A percentile compares a stretch with the other conserved stretches of the same genome.
phyloP scores from a whole-genome alignment of 2,113 vertebrate species.

The Elephantulus edwardii region DNA sequence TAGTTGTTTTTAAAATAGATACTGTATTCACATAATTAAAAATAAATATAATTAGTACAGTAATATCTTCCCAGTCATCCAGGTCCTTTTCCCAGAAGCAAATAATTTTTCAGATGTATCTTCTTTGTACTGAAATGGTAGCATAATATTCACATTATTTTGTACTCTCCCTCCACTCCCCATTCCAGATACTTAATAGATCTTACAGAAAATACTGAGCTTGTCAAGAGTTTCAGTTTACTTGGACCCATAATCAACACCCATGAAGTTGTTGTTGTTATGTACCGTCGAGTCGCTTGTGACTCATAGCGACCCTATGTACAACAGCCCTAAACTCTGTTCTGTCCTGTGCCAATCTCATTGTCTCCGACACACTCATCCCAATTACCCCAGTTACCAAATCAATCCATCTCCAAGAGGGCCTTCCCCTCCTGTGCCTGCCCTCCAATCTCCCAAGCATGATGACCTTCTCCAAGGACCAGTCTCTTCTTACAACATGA shows the following conservation, averaged over 20 bases:
- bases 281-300: no score
- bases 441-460: no score
- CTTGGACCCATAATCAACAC: neutral
- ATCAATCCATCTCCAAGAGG: no score
- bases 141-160: neutral
- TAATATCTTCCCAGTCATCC: neutral
- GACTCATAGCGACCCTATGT: no score
- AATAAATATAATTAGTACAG: neutral
- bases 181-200: neutral
- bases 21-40: neutral
- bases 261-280: no score
- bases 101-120: neutral
- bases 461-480: no score
- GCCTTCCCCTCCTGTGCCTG: no score
- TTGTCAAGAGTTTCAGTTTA: neutral
- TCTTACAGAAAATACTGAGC: neutral
- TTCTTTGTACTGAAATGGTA: neutral
- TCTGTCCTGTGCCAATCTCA: no score
- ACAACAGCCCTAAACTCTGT: no score
- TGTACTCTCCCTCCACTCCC: neutral
- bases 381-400: no score
- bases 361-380: no score
- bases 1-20: neutral
- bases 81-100: neutral
- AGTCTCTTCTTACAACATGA: no score